Evolutionary conservation across 1,140 invertebrate genomes (phyloP), one percentile per base, ranked within the genome.

Genomic region (Drosophila santomea): DNA sequence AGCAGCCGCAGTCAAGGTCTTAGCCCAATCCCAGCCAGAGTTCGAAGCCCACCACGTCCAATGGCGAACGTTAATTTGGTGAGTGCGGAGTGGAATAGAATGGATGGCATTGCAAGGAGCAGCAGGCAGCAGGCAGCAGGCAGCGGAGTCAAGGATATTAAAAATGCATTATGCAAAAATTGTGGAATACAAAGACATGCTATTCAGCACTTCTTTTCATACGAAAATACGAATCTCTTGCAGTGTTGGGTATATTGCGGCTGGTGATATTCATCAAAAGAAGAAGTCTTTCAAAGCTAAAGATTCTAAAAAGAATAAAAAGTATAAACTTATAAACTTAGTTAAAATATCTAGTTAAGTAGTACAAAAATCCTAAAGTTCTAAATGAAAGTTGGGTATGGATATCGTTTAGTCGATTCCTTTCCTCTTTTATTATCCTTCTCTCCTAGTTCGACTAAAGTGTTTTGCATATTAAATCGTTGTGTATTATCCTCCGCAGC

Each of bases 11-110:
- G 38, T 55, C 64, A 60, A 78, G 78, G 78, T 78, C 73, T 60
- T 47, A 67, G 38, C 62, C 72, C 62, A 54, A 39, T 45, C 38
- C 38, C 52, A 72, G 50, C 38, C 45, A 41, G 54, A 80, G 47
- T 50, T 61, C 35, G 35, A 50, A 83, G 59, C 56, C 50, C 51
- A 54, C 32, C 32, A 62, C 63, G 58, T 50, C 56, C 72, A 81
- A 88, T 86, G 83, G 83, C 79, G 58, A 73, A 78, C 51, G 48
- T 55, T 55, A 72, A 73, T 73, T 69, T 68, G 80, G 83, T 86
- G 47, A 83, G 83, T 72, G 44, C 2, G 20, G 20, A 20, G 20
- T 20, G 20, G 20, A 20, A 2, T 4, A 1, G 28, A 55, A 23
- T 64, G 47, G 41, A 28, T 23, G n/a, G 32, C 32, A 32, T 32